These are phyloP conservation scores for Diarsia rubi DNA, from an alignment of 2,888 invertebrate species.

Conservation along the genomic window DNA sequence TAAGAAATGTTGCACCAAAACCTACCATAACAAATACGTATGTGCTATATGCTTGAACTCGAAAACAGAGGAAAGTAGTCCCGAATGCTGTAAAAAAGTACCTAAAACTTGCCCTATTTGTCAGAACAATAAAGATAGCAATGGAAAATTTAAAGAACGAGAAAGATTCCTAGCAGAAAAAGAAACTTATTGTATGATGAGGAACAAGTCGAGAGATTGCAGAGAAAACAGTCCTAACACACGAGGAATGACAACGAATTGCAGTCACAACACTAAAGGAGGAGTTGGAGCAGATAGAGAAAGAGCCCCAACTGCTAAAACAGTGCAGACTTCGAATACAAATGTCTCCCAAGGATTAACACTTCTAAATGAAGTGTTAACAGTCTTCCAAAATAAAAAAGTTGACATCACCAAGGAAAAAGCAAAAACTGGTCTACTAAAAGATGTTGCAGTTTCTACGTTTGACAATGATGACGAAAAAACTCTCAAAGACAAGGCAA, in stretches of 20 bases:
- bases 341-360: slow-evolving; percentile 76
- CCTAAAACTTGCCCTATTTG: slow-evolving; percentile 75
- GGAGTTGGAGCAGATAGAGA: slow-evolving; percentile 22
- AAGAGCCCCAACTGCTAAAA: slow-evolving; percentile 64
- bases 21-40: slow-evolving; percentile 70
- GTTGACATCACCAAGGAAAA: slow-evolving; percentile 65
- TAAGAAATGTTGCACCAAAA: slow-evolving; percentile 57
- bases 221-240: not conserved
- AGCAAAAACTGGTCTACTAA: slow-evolving; percentile 71
- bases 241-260: slow-evolving; percentile 48
- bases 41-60: slow-evolving; percentile 82
- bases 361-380: slow-evolving; percentile 84
- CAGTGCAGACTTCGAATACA: slow-evolving; percentile 77
- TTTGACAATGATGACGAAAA: slow-evolving; percentile 66
- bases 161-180: slow-evolving; percentile 36
- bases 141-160: slow-evolving; percentile 31
- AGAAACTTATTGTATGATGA: slow-evolving; percentile 4
- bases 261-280: slow-evolving; percentile 21
- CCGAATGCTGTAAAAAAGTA: slow-evolving; percentile 61
- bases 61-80: slow-evolving; percentile 44
- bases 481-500: slow-evolving; percentile 59
- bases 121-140: slow-evolving; percentile 59
- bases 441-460: slow-evolving; percentile 79
- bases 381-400: slow-evolving; percentile 83
- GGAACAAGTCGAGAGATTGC: not conserved